phyloP scores from a whole-genome alignment of 2,113 vertebrate genomes.

The Toxostoma redivivum region DNA sequence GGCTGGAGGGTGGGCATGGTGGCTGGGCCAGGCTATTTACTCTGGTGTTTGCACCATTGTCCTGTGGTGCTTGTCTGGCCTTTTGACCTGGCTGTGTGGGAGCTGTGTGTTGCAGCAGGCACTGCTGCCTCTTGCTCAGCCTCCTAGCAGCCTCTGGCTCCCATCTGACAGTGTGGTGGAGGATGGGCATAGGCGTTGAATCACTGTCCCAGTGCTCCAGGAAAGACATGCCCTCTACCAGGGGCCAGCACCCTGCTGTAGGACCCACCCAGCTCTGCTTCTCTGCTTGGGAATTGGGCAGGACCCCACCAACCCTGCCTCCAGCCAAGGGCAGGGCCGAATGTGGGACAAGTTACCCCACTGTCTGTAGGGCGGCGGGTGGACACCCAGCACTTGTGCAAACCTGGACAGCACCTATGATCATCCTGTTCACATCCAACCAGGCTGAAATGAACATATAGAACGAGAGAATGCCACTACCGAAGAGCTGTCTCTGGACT shows the following conservation, averaged over 20 bases:
- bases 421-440: not conserved
- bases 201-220: accelerated
- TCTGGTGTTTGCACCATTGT: not conserved
- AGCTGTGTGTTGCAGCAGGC: accelerated
- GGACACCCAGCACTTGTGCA: not conserved
- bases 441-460: not conserved
- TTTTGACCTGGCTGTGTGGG: not conserved
- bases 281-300: not conserved
- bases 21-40: accelerated
- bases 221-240: not conserved
- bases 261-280: not conserved
- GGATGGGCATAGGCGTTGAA: accelerated
- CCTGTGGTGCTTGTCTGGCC: not conserved
- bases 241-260: not conserved
- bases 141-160: accelerated
- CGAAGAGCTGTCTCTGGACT: not conserved
- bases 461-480: not conserved
- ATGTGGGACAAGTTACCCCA: accelerated
- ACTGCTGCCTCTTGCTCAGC: not conserved
- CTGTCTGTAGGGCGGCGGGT: not conserved
- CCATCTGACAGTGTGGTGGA: not conserved
- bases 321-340: too few species aligned
- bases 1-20: not conserved
- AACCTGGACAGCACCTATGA: not conserved
- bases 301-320: not conserved